phyloP scores from a whole-genome alignment of 2,113 vertebrate species.

The Neolamprologus tretocephalus region DNA sequence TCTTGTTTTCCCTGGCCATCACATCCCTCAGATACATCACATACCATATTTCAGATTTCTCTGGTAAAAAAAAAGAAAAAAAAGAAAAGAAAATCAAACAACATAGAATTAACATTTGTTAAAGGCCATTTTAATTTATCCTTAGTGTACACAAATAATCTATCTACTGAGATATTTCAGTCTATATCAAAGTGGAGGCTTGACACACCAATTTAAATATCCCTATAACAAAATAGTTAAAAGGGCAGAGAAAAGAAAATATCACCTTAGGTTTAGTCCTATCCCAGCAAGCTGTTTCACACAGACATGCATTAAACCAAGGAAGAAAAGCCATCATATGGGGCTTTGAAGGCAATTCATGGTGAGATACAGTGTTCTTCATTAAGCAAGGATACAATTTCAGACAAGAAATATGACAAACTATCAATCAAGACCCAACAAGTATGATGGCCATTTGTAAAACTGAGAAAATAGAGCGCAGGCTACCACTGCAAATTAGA shows the following conservation, averaged over 20 bases:
- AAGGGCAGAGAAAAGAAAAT: not conserved
- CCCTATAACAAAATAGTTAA: not conserved
- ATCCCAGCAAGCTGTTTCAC: not conserved
- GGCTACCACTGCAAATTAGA: constrained; percentile 21
- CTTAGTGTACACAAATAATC: not conserved
- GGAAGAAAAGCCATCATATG: not conserved
- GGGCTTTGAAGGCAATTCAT: not conserved
- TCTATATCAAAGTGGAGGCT: not conserved
- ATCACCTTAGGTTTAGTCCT: not conserved
- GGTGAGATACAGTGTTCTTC: not conserved
- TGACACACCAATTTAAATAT: not conserved
- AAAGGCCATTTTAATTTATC: not conserved
- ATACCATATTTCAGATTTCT: not conserved
- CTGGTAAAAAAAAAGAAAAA: not conserved
- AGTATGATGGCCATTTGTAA: not conserved
- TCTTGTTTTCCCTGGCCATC: not conserved
- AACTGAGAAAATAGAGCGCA: not conserved
- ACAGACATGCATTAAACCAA: not conserved
- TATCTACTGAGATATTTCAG: not conserved
- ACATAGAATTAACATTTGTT: not conserved
- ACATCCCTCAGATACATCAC: not conserved
- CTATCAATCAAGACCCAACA: not conserved
- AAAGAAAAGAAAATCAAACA: not conserved
- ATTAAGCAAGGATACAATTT: not conserved
- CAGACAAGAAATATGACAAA: not conserved